phyloP scores from a whole-genome alignment of 2,797 vertebrate genomes.

The Austrolebias charrua region DNA sequence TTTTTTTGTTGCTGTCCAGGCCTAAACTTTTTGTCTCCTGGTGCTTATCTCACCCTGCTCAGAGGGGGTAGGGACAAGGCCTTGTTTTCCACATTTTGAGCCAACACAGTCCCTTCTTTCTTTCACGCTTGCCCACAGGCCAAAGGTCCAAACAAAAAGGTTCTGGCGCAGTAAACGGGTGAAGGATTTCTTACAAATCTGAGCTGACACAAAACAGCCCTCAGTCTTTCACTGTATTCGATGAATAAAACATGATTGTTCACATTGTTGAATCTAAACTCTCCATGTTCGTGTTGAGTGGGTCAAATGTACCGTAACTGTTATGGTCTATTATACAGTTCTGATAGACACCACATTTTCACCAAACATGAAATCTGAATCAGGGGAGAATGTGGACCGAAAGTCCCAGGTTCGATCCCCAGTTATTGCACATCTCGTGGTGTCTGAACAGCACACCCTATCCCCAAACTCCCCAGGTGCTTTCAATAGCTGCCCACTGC shows the following conservation, averaged over 20 bases:
- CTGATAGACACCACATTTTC: too few species aligned
- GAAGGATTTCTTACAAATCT: slow-evolving; percentile 21
- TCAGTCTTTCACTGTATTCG: slow-evolving; percentile 15
- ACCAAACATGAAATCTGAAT: too few species aligned
- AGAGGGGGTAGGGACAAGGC: slow-evolving; percentile 33
- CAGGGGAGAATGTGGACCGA: too few species aligned
- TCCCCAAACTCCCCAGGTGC: too few species aligned
- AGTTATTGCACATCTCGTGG: too few species aligned
- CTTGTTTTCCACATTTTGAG: slow-evolving; percentile 67
- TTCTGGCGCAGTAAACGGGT: slow-evolving; percentile 20
- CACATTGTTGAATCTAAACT: slow-evolving; percentile 22
- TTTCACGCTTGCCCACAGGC: slow-evolving; percentile 42
- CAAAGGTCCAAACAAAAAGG: slow-evolving; percentile 47
- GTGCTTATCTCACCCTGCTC: slow-evolving; percentile 61
- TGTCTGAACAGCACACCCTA: too few species aligned
- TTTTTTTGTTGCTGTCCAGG: slow-evolving; percentile 13
- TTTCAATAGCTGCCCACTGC: too few species aligned
- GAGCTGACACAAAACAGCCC: slow-evolving; percentile 40
- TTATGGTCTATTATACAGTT: slow-evolving; percentile 5
- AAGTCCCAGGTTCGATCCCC: too few species aligned
- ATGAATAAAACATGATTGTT: slow-evolving; percentile 33
- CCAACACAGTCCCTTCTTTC: slow-evolving; percentile 47
- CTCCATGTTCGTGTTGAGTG: background rate
- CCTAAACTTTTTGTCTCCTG: slow-evolving; percentile 52
- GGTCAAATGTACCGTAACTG: slow-evolving; percentile 13